phyloP scores from a whole-genome alignment of 2,113 vertebrate species.

The Leptobrachium leishanense region DNA sequence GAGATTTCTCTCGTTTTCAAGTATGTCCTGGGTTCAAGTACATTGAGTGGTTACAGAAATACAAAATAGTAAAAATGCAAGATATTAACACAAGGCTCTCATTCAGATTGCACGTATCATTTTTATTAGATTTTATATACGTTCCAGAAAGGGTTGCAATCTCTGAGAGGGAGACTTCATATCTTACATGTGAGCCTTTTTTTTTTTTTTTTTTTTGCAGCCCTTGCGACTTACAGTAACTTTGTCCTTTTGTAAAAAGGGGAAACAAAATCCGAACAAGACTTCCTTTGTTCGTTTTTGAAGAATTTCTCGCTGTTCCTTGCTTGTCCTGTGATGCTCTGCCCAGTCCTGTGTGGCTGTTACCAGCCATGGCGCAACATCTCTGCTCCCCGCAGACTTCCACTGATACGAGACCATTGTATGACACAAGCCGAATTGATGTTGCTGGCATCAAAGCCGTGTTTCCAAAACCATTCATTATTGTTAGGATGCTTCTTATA shows the following conservation, averaged over 20 bases:
- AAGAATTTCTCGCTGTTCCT: conserved; percentile 73
- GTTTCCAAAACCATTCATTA: neutral
- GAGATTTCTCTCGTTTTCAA: too few species aligned
- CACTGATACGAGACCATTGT: conserved; percentile 15
- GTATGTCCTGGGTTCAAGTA: too few species aligned
- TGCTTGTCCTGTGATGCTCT: conserved; percentile 61
- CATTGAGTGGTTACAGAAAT: too few species aligned
- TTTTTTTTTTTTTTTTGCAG: conserved; percentile 56
- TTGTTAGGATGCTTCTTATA: conserved; percentile 1
- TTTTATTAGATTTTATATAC: too few species aligned
- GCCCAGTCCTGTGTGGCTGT: conserved; percentile 64
- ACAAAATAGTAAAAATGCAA: too few species aligned
- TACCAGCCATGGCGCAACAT: conserved; percentile 52
- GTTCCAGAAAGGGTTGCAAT: too few species aligned
- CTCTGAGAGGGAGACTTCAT: neutral
- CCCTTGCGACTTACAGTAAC: conserved; percentile 58
- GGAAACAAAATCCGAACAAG: conserved; percentile 70
- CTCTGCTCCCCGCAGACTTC: conserved; percentile 9
- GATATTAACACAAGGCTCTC: too few species aligned
- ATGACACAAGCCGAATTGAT: conserved; percentile 2
- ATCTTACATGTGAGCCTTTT: conserved; percentile 37
- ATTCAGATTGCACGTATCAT: too few species aligned
- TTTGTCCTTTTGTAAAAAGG: conserved; percentile 58
- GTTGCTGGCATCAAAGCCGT: conserved; percentile 14
- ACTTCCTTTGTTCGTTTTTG: conserved; percentile 75